Evolutionary conservation across 2,797 vertebrate species (phyloP).

Genomic region (Poecilia wingei): DNA sequence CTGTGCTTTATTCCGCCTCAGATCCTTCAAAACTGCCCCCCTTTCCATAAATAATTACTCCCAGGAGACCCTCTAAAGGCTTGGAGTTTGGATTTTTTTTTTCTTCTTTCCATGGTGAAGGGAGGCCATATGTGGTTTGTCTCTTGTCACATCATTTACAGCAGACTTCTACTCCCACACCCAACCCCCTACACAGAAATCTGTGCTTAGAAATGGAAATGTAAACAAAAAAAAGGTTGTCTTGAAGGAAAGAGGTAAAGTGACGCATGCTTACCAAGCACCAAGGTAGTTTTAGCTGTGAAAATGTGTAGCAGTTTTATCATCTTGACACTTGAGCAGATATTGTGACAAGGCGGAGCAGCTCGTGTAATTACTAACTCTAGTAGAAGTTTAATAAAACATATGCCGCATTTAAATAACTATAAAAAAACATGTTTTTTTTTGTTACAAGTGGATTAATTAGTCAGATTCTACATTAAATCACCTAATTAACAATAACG

Average conservation of each 20-base stretch:
- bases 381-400: constrained; percentile 1
- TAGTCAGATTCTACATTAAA: neutral
- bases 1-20: constrained; percentile 22
- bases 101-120: constrained; percentile 55
- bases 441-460: neutral
- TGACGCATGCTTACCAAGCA: neutral
- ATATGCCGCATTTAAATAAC: neutral
- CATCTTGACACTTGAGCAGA: neutral
- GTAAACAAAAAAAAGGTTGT: constrained; percentile 21
- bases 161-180: constrained; percentile 40
- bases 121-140: constrained; percentile 69
- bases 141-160: constrained; percentile 62
- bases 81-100: constrained; percentile 38
- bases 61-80: constrained; percentile 33
- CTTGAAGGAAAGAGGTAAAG: neutral
- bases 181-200: constrained; percentile 12
- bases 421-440: neutral
- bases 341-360: neutral
- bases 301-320: constrained; percentile 2
- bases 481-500: constrained; percentile 2
- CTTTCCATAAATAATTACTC: constrained; percentile 72
- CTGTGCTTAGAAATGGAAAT: constrained; percentile 20
- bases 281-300: neutral
- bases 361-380: constrained; percentile 45
- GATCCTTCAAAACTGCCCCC: constrained; percentile 63